These are phyloP conservation scores for Drosophila ironensis DNA, from an alignment of 1,140 invertebrate species.

Conservation along the genomic window DNA sequence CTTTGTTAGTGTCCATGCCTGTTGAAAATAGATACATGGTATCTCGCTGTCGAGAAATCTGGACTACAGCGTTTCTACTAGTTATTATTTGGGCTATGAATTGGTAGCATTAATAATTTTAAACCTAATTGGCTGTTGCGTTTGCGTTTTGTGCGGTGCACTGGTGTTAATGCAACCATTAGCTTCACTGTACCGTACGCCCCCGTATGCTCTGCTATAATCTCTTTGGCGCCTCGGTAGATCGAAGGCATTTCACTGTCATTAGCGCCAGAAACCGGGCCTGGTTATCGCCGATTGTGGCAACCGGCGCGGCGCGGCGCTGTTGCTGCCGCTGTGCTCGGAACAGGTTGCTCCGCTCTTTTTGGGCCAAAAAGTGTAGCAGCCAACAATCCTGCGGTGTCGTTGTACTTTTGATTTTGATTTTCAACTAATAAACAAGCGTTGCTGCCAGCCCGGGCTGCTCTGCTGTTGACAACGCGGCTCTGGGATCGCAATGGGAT, in stretches of 20 bases:
- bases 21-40: too few relatives aligned
- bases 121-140: too few relatives aligned
- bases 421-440: constrained; percentile 71
- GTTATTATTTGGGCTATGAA: not conserved
- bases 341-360: constrained; percentile 62
- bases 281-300: constrained; percentile 25
- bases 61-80: too few relatives aligned
- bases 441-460: not conserved
- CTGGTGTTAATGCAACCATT: constrained; percentile 10
- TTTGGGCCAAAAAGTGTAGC: constrained; percentile 74
- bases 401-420: constrained; percentile 73
- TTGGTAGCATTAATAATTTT: not conserved
- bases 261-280: constrained; percentile 66
- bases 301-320: constrained; percentile 19
- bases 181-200: constrained; percentile 45
- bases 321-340: constrained; percentile 7
- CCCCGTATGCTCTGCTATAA: constrained; percentile 43
- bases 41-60: too few relatives aligned
- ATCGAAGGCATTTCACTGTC: constrained; percentile 56
- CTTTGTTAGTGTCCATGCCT: too few relatives aligned
- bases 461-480: constrained; percentile 45
- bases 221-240: constrained; percentile 22
- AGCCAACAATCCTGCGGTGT: constrained; percentile 52
- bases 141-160: not conserved
- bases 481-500: constrained; percentile 27